A percentile compares a stretch with the other conserved stretches of the same genome.
Evolutionary conservation across 1,140 invertebrate species (phyloP).

Genomic region (Drosophila yakuba): DNA sequence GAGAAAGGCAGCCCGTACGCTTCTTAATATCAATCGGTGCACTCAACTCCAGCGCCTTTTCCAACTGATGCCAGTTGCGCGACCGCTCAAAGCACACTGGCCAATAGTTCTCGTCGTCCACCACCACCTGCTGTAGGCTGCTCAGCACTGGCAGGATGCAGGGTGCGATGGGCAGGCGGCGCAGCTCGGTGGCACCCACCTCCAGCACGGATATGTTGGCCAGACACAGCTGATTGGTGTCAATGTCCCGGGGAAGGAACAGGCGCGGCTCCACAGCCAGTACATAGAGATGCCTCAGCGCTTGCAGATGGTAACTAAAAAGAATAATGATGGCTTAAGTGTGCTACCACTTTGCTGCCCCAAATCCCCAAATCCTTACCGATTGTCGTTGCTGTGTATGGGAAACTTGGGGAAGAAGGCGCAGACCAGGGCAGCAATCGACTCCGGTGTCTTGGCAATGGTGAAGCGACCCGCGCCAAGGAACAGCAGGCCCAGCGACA

Average conservation of each 20-base stretch:
- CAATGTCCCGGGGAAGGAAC: slow-evolving; percentile 94
- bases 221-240: slow-evolving; percentile 91
- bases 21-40: slow-evolving; percentile 94
- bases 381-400: slow-evolving; percentile 97
- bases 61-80: slow-evolving; percentile 93
- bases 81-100: slow-evolving; percentile 92
- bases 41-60: slow-evolving; percentile 89
- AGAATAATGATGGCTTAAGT: not conserved
- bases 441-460: slow-evolving; percentile 92
- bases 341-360: too few relatives aligned
- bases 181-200: slow-evolving; percentile 62
- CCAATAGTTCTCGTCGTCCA: slow-evolving; percentile 95
- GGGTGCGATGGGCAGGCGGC: slow-evolving; percentile 87
- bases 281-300: slow-evolving; percentile 97
- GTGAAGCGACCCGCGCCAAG: slow-evolving; percentile 96
- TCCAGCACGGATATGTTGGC: slow-evolving; percentile 88
- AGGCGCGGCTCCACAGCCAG: slow-evolving; percentile 95
- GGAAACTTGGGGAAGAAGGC: slow-evolving; percentile 99
- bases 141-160: slow-evolving; percentile 94
- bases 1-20: slow-evolving; percentile 94
- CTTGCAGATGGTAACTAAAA: slow-evolving; percentile 94
- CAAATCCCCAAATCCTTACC: slow-evolving; percentile 30
- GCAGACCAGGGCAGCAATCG: slow-evolving; percentile 94
- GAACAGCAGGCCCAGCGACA: slow-evolving; percentile 96
- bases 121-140: slow-evolving; percentile 90